These are phyloP conservation scores for Trichogramma pretiosum DNA, from an alignment of 1,140 invertebrate species.

Conservation along the genomic window DNA sequence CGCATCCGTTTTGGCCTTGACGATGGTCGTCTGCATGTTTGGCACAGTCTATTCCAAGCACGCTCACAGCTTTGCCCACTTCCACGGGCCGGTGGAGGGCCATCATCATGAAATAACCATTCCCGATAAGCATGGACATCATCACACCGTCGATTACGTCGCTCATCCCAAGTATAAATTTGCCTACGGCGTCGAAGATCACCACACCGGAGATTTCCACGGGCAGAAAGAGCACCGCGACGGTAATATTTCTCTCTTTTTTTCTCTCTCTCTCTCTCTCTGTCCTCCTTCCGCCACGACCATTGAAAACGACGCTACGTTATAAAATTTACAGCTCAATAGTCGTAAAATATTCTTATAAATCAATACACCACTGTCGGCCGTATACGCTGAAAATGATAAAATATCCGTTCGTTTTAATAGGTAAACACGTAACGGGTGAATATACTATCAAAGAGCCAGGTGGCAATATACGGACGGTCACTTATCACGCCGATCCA, in stretches of 20 bases:
- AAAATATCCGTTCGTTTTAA: background rate
- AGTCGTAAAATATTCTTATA: too few species aligned
- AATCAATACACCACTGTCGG: too few species aligned
- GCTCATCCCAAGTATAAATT: conserved; percentile 47
- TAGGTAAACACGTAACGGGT: conserved; percentile 45
- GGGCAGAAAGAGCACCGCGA: conserved; percentile 48
- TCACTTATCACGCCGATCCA: conserved; percentile 70
- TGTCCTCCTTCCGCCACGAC: too few species aligned
- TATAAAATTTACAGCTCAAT: too few species aligned
- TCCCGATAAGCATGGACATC: conserved; percentile 36
- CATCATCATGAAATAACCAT: conserved; percentile 30
- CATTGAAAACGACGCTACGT: too few species aligned
- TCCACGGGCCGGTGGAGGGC: conserved; percentile 39
- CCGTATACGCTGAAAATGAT: too few species aligned
- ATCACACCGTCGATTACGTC: conserved; percentile 36
- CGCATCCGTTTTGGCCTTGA: conserved; percentile 27
- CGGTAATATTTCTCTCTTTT: too few species aligned
- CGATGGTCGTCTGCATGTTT: conserved; percentile 24
- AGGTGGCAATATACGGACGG: conserved; percentile 66
- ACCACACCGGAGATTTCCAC: conserved; percentile 48
- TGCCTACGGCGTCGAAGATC: conserved; percentile 46
- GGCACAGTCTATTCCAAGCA: conserved; percentile 30
- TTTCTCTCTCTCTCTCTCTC: too few species aligned
- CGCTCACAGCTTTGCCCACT: conserved; percentile 38
- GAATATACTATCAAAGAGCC: conserved; percentile 70